Percentiles rank a stretch among this genome's conserved stretches.
phyloP scores from a whole-genome alignment of 2,797 vertebrate genomes.

The Lerista edwardsae region DNA sequence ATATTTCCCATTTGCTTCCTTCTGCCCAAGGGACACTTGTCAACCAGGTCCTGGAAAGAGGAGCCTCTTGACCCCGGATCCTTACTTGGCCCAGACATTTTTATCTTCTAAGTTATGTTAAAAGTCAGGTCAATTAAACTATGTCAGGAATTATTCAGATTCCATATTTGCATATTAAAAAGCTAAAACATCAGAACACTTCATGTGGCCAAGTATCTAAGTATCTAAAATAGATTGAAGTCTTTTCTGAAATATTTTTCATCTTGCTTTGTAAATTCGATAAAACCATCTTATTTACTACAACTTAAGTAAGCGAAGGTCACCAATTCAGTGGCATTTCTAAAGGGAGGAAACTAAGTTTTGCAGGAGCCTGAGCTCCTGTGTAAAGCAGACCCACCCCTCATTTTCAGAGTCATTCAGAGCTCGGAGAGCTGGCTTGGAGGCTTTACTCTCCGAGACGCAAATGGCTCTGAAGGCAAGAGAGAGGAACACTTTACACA shows the following conservation, averaged over 20 bases:
- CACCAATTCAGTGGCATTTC: too few relatives aligned
- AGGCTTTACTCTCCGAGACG: too few relatives aligned
- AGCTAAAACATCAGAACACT: not conserved
- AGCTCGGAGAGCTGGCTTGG: too few relatives aligned
- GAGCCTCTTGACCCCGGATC: not conserved
- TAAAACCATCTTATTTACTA: not conserved
- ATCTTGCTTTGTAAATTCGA: not conserved
- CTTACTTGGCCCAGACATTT: not conserved
- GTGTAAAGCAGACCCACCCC: too few relatives aligned
- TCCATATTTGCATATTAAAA: not conserved
- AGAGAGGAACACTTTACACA: too few relatives aligned
- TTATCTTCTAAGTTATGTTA: not conserved
- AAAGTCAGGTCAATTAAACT: not conserved
- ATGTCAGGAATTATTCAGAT: not conserved
- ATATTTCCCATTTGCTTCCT: constrained; percentile 40
- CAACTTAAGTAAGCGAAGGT: not conserved
- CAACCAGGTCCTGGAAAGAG: not conserved
- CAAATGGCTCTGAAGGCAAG: too few relatives aligned
- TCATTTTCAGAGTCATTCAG: too few relatives aligned
- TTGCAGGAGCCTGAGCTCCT: too few relatives aligned
- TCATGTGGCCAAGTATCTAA: not conserved
- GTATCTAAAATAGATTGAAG: not conserved
- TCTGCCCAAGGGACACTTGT: constrained; percentile 27
- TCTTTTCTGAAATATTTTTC: not conserved
- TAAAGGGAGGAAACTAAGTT: too few relatives aligned